Evolutionary conservation across 2,797 vertebrate species (phyloP), one percentile per base, ranked within the genome.

Genomic region (Denticeps clupeoides): DNA sequence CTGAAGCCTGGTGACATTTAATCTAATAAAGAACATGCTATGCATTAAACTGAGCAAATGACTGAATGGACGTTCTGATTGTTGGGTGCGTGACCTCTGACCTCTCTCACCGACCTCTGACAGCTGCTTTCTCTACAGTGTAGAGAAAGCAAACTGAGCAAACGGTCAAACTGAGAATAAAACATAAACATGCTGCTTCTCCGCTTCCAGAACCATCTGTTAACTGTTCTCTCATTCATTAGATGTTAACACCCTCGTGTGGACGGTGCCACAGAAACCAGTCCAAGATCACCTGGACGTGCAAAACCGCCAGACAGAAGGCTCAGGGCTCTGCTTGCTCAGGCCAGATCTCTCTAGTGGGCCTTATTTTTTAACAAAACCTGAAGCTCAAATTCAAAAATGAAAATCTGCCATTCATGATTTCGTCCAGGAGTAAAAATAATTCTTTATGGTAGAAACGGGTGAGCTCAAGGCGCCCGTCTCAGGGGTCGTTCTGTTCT

Each of bases 211-310:
- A 32, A n/a, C 2, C 32, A n/a, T n/a, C 29, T 32, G 29, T 4
- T n/a, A 3, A 32, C 7, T 1, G 2, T 45, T 55, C n/a, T 53
- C 3, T 49, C 11, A 47, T 59, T 49, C 11, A 47, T 59, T 58
- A 63, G 75, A 75, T 23, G 18, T 75, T 38, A 73, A 69, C 65
- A 73, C 65, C 1, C 58, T 73, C 2, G 42, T 62, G 73, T 35
- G 68, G 70, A 11, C 44, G 28, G 31, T 73, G 71, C 58, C 56
- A 38, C 7, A 67, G 46, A 19, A 47, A 56, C 12, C 55, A 74
- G 45, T 58, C 54, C 38, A 68, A 65, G 51, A 68, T 69, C 12
- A 75, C 49, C 47, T 73, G 68, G 65, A 72, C 57, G 57, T 77
- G 51, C 37, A 62, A 65, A 49, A 64, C 15, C 22, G 58, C 38